Conservation (phyloP, 2,113 vertebrate genomes). For the Tragelaphus strepsiceros region DNA sequence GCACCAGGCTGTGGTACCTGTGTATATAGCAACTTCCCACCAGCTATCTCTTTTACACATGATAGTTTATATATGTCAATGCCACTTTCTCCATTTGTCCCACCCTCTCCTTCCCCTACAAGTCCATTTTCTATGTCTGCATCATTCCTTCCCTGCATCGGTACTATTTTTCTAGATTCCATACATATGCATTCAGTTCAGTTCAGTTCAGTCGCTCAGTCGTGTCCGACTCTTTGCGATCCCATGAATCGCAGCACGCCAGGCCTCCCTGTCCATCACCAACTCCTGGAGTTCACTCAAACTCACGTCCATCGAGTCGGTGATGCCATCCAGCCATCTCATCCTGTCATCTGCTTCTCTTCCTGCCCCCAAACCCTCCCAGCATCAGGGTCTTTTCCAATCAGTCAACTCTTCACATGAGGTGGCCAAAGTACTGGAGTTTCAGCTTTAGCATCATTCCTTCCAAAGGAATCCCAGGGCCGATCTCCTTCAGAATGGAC, state of each 20-base stretch:
- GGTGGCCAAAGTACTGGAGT: no score
- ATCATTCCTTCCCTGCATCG: neutral
- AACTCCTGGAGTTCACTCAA: rapidly evolving
- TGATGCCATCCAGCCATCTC: no score
- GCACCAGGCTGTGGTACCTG: neutral
- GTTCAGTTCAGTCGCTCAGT: no score
- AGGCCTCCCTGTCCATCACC: no score
- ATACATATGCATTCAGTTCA: neutral
- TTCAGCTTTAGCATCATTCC: no score
- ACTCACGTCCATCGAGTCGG: no score
- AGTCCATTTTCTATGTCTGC: neutral
- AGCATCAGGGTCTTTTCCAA: no score
- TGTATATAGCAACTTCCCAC: neutral
- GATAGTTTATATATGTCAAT: neutral
- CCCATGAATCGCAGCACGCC: rapidly evolving
- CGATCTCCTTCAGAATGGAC: no score
- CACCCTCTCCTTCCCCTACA: neutral
- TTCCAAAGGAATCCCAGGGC: no score
- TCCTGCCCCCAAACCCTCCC: no score
- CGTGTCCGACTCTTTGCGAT: rapidly evolving
- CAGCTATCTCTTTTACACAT: neutral
- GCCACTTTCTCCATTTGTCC: neutral
- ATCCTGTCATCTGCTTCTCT: no score
- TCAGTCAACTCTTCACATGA: no score
- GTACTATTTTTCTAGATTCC: neutral